phyloP scores from a whole-genome alignment of 2,113 vertebrate species.

The Conger conger region DNA sequence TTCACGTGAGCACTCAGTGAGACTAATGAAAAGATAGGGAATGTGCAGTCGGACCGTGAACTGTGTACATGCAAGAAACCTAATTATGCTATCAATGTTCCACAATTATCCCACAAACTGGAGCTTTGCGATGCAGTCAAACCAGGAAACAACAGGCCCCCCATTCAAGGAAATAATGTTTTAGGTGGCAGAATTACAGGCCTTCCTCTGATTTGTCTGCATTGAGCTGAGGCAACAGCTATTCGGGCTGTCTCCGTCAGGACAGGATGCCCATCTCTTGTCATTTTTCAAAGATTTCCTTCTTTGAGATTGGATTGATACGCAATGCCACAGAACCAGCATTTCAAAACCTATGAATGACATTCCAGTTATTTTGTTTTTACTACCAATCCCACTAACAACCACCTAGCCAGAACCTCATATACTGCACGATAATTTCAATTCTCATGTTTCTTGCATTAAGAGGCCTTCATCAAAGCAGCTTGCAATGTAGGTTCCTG shows the following conservation, averaged over 20 bases:
- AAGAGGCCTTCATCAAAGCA: neutral
- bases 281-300: neutral
- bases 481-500: neutral
- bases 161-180: neutral
- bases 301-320: neutral
- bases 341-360: neutral
- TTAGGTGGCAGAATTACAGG: neutral
- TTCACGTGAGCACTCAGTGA: neutral
- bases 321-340: too few species aligned
- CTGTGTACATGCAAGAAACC: neutral
- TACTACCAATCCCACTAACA: neutral
- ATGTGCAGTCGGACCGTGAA: neutral
- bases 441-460: neutral
- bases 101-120: neutral
- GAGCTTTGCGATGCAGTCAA: neutral
- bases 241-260: neutral
- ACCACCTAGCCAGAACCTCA: neutral
- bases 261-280: neutral
- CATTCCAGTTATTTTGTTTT: neutral
- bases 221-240: neutral
- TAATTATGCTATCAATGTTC: neutral
- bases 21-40: neutral
- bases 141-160: neutral
- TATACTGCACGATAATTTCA: neutral
- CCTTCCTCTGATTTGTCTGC: neutral